Evolutionary conservation across 2,113 vertebrate genomes (phyloP).

Genomic region (Cyprinus carpio): DNA sequence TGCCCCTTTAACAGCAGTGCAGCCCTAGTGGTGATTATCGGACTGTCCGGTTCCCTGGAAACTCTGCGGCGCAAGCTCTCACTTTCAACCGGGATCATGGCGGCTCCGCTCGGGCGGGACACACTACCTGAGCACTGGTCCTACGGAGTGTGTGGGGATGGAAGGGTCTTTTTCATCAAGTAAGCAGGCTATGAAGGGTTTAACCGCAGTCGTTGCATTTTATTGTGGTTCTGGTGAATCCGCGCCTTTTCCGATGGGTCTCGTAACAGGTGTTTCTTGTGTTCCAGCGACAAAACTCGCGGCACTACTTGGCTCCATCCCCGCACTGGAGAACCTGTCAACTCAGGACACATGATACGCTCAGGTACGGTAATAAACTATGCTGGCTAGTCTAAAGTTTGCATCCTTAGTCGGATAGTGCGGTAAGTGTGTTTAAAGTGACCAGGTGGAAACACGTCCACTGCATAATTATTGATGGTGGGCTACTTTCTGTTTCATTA

Average conservation of each 20-base stretch:
- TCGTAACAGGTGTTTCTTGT: conserved; percentile 80
- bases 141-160: conserved; percentile 90
- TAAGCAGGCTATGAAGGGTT: conserved; percentile 66
- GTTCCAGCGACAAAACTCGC: conserved; percentile 84
- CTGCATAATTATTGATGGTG: conserved; percentile 1
- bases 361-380: conserved; percentile 81
- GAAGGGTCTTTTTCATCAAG: conserved; percentile 94
- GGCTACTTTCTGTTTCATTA: conserved; percentile 21
- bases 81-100: conserved; percentile 82
- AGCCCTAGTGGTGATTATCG: conserved; percentile 69
- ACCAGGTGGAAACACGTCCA: neutral
- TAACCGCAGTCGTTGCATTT: neutral
- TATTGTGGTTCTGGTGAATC: neutral
- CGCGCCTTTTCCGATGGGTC: conserved; percentile 44
- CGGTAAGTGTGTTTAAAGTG: conserved; percentile 12
- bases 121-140: conserved; percentile 92
- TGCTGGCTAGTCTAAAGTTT: neutral
- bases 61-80: conserved; percentile 63
- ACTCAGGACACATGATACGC: conserved; percentile 97
- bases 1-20: conserved; percentile 75
- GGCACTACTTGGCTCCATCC: conserved; percentile 94
- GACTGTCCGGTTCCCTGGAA: conserved; percentile 65
- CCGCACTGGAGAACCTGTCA: conserved; percentile 91
- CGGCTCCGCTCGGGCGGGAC: conserved; percentile 87
- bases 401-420: neutral